A percentile compares a stretch with the other conserved stretches of the same genome.
phyloP scores from a whole-genome alignment of 1,140 invertebrate genomes.

The Sycophaga agraensis region DNA sequence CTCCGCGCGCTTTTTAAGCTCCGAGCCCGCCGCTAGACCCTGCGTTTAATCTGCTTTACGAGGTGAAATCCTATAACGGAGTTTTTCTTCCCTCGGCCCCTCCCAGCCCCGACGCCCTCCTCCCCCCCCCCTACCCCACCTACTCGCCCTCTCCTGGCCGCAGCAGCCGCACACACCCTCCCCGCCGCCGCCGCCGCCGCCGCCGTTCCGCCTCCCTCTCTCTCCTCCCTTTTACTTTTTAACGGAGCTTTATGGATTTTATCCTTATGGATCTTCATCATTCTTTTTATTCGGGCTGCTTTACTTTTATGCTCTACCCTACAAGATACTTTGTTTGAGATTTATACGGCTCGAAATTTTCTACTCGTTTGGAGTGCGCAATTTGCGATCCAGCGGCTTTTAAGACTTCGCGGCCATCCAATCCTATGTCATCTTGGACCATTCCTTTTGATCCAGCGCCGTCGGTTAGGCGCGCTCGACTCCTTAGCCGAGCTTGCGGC shows the following conservation, averaged over 20 bases:
- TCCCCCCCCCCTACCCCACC: neutral
- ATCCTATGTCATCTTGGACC: too few species aligned
- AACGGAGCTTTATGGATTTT: neutral
- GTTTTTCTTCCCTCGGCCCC: neutral
- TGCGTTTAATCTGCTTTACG: conserved; percentile 29
- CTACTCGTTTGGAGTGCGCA: too few species aligned
- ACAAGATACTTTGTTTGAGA: too few species aligned
- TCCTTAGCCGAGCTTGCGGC: too few species aligned
- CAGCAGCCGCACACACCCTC: neutral
- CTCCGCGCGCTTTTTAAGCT: conserved; percentile 1
- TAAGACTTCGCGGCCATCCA: too few species aligned
- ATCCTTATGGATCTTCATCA: too few species aligned
- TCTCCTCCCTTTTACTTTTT: neutral
- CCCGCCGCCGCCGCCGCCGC: neutral
- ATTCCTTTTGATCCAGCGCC: too few species aligned
- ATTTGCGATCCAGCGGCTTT: too few species aligned
- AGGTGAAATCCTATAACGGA: conserved; percentile 21
- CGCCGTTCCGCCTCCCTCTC: neutral
- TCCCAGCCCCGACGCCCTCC: neutral
- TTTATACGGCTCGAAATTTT: too few species aligned
- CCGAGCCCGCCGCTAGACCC: neutral
- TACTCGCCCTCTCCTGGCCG: neutral
- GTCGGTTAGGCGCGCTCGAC: too few species aligned
- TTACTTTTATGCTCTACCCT: too few species aligned
- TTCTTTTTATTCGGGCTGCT: too few species aligned